Evolutionary conservation across 2,888 invertebrate species (phyloP), one percentile per base, ranked within the genome.

Genomic region (Ceratothoa steindachneri): DNA sequence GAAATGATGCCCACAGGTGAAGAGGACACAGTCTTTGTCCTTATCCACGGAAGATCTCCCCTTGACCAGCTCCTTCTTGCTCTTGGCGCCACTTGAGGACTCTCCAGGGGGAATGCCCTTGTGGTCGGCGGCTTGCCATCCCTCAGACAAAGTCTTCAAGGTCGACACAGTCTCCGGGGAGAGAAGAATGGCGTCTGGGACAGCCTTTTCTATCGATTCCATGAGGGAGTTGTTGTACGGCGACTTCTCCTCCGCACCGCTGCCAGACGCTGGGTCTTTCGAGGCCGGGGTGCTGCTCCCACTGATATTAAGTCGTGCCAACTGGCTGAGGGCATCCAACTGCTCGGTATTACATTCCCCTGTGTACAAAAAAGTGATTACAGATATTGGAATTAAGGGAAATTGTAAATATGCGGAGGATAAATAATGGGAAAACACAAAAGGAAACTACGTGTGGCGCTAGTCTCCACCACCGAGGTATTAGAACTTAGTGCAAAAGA

Each of bases 1-100:
- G 66, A 77, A 77, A 53, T 77, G 77, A 67, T 77, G 77, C 2
- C 77, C 77, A 29, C 77, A 77, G 12, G 77, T 77, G 29, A 77
- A 77, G 27, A 77, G 41, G 3, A 77, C 77, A 52, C 71, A 77
- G 66, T 77, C 77, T 30, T 73, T 77, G n/a, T 76, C 73, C 27
- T 64, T 30, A 15, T 69, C 70, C 65, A 71, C 69, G 12, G 64
- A 51, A 51, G n/a, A n/a, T 24, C 24, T 60, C 12, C 7, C 27
- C 22, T 41, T 70, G 65, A 12, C 67, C 53, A 19, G 66, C 24
- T 41, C 73, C 30, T 41, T 71, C 69, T 24, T 66, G 71, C 53
- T 73, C 71, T 27, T 67, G 29, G 41, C 70, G 53, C 15, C 69
- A 19, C 53, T 27, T 52, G 69, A 3, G 9, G 72, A 72, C 12